Conservation (phyloP, 2,888 invertebrate genomes). For the Taenaris catops region DNA sequence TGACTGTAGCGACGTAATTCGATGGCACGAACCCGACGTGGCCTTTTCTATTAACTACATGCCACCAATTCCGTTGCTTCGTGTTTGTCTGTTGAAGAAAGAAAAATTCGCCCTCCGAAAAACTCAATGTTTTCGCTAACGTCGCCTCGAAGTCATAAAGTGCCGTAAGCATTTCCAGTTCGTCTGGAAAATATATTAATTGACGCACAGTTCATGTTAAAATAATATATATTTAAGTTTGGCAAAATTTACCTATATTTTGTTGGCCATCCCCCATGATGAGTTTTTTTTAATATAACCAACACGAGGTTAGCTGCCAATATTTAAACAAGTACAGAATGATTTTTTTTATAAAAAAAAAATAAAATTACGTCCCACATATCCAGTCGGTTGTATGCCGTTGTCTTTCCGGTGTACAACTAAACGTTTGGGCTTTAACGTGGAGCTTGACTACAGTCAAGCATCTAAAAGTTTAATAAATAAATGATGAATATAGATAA, state of each 20-base stretch:
- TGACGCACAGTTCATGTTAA: no score
- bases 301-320: no score
- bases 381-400: no score
- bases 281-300: no score
- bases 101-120: conserved; percentile 89
- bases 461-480: no score
- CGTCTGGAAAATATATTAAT: conserved; percentile 58
- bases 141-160: conserved; percentile 92
- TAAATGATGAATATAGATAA: no score
- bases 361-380: no score
- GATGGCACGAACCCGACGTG: conserved; percentile 93
- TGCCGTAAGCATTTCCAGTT: conserved; percentile 90
- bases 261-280: conserved; percentile 46
- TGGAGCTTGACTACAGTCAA: no score
- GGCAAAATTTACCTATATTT: conserved; percentile 31
- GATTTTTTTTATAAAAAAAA: no score
- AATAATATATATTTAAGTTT: background rate
- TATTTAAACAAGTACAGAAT: no score
- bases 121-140: conserved; percentile 90
- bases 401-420: no score
- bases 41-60: conserved; percentile 90
- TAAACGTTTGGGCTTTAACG: no score
- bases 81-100: conserved; percentile 88
- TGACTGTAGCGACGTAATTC: conserved; percentile 89
- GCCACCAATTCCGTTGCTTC: conserved; percentile 93